Percentiles rank a stretch among this genome's conserved stretches.
Conservation (phyloP, 2,797 vertebrate genomes). For the Malacoraja senta region DNA sequence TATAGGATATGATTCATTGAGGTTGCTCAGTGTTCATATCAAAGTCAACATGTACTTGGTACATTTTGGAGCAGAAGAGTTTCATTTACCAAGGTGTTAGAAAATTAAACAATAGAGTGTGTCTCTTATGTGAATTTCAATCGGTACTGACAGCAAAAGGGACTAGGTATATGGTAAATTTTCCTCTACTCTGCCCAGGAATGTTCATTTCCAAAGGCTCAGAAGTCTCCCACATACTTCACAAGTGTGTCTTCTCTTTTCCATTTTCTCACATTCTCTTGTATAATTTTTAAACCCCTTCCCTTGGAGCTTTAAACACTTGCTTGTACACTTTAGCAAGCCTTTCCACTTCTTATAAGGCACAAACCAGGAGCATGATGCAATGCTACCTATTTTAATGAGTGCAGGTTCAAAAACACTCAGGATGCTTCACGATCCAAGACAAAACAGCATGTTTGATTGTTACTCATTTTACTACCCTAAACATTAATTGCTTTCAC, state of each 20-base stretch:
- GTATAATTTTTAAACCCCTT: neutral
- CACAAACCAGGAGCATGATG: too few species aligned
- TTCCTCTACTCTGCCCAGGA: neutral
- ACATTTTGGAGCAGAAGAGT: neutral
- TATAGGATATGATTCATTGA: neutral
- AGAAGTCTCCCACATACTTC: neutral
- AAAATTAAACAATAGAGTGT: neutral
- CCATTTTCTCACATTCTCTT: neutral
- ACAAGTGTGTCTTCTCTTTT: neutral
- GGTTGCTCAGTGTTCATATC: neutral
- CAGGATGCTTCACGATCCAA: too few species aligned
- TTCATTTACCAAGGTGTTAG: neutral
- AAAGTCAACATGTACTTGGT: neutral
- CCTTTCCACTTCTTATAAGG: too few species aligned
- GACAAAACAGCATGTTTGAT: too few species aligned
- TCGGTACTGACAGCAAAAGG: neutral
- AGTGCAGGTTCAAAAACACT: too few species aligned
- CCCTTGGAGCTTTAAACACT: neutral
- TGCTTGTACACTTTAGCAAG: neutral
- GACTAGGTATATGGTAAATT: neutral
- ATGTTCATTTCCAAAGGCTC: neutral
- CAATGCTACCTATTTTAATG: too few species aligned
- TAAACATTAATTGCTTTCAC: too few species aligned
- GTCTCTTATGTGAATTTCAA: neutral
- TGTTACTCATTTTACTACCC: too few species aligned